Conservation (phyloP, 2,113 vertebrate genomes). For the Cepphus grylle region DNA sequence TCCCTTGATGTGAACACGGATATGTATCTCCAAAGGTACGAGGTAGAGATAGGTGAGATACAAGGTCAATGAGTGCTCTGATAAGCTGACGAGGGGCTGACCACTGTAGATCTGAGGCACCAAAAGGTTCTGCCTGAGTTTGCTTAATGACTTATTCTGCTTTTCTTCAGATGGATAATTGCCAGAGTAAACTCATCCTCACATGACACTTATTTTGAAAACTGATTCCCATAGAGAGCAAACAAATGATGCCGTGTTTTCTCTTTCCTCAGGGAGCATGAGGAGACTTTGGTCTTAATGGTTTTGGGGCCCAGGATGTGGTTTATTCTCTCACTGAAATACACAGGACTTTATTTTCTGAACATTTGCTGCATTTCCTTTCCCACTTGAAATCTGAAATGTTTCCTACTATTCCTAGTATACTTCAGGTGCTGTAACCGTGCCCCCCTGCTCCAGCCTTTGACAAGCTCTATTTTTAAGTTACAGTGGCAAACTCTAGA, state of each 20-base stretch:
- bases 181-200: conserved; percentile 20
- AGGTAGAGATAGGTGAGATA: neutral
- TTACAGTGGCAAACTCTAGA: neutral
- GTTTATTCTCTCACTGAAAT: conserved; percentile 6
- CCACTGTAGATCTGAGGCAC: neutral
- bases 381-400: conserved; percentile 8
- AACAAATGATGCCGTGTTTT: neutral
- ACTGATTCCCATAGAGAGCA: conserved; percentile 2
- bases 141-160: neutral
- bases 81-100: neutral
- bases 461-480: neutral
- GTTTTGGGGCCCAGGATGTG: neutral
- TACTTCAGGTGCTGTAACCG: neutral
- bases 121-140: neutral
- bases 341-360: neutral
- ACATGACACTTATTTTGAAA: conserved; percentile 10
- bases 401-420: neutral
- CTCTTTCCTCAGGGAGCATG: neutral
- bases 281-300: neutral
- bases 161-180: neutral
- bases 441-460: neutral
- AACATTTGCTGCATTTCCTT: conserved; percentile 32
- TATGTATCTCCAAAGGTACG: neutral
- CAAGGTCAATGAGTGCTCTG: neutral
- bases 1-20: neutral